Evolutionary conservation across 2,797 vertebrate genomes (phyloP), one percentile per base, ranked within the genome.

Genomic region (Garrulus glandarius): DNA sequence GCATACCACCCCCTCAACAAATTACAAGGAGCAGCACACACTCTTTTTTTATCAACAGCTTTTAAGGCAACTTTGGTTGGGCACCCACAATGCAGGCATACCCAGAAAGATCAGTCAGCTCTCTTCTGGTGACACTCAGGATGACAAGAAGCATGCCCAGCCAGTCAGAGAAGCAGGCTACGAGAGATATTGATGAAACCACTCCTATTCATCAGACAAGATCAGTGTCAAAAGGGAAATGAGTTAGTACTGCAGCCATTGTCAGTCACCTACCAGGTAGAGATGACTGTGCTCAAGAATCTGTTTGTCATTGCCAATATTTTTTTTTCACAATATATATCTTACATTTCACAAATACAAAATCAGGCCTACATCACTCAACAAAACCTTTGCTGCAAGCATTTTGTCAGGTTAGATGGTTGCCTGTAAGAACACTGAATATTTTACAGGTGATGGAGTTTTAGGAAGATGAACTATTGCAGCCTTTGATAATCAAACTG

Each of bases 101-200:
- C 26, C 47, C 76, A 56, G 43, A 70, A 89, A 70, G 36, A 80
- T 39, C 59, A 71, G 29, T 20, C 6, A 3, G 10, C 27, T 78
- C 9, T n/a, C 65, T 88, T 61, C 44, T 67, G 70, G 50, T 47
- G 55, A 53, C 1, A 6, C 19, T 55, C 57, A 52, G 0, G 0
- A 29, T 11, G 27, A 64, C 29, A 75, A 52, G 32, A 61, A 86
- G 13, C 5, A 3, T 11, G 44, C 12, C 34, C 39, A 80, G 64
- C 10, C 36, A 69, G 70, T 52, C 61, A 88, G 57, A 86, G 72
- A 56, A 72, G 32, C 37, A 57, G 14, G 4, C 10, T 65, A 4
- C 4, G 24, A 61, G 29, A 83, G 10, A n/a, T 34, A 55, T 5
- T 39, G 43, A 49, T 52, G 15, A 69, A 92, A 76, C n/a, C 69